Percentiles rank a stretch among this genome's conserved stretches.
Evolutionary conservation across 2,797 vertebrate species (phyloP).

Genomic region (Arnoldichthys spilopterus): DNA sequence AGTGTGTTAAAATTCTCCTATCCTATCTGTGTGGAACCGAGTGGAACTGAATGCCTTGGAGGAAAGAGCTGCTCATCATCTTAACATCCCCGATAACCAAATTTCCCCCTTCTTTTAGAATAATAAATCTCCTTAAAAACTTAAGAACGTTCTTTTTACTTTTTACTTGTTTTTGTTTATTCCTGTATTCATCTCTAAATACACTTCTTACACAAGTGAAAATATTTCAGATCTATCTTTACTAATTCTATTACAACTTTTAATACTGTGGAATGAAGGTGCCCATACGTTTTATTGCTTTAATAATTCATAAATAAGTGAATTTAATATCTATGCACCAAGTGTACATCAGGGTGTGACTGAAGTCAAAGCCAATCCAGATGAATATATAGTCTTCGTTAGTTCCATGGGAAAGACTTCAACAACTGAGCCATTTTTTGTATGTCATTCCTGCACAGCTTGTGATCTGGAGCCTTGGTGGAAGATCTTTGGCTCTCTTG

Average conservation of each 20-base stretch:
- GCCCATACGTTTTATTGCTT: background rate
- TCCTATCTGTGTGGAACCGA: conserved; percentile 74
- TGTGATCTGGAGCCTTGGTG: conserved; percentile 36
- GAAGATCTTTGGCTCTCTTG: conserved; percentile 40
- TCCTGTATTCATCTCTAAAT: background rate
- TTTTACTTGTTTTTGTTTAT: background rate
- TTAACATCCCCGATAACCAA: conserved; percentile 36
- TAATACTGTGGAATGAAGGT: background rate
- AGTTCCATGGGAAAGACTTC: conserved; percentile 31
- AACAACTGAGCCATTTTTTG: conserved; percentile 22
- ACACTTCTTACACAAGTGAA: background rate
- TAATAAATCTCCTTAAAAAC: background rate
- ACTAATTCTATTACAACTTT: background rate
- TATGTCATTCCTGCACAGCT: conserved; percentile 34
- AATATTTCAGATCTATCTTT: background rate
- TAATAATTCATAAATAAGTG: background rate
- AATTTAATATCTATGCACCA: background rate
- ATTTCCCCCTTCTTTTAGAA: conserved; percentile 10
- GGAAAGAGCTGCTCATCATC: conserved; percentile 55
- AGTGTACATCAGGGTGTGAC: background rate
- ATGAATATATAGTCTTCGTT: conserved; percentile 21
- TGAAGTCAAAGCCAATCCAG: conserved; percentile 14
- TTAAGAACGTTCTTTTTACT: background rate
- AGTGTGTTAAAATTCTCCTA: conserved; percentile 73
- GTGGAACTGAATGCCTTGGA: conserved; percentile 72